Conservation (phyloP, 2,888 invertebrate genomes). For the Nomada flava region DNA sequence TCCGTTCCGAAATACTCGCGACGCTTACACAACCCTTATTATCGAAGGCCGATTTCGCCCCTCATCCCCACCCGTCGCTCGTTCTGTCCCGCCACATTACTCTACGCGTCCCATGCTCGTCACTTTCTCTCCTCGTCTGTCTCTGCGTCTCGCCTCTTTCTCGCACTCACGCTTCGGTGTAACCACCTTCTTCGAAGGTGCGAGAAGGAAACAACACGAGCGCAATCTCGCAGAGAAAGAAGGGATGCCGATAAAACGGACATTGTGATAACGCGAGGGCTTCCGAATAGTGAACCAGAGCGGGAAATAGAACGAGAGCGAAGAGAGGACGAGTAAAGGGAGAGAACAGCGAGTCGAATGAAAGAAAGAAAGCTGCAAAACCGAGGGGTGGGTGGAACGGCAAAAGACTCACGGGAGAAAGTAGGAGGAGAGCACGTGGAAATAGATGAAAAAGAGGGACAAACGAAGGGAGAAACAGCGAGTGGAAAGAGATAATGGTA, state of each 20-base stretch:
- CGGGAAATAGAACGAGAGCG: neutral
- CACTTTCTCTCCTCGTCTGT: slow-evolving; percentile 72
- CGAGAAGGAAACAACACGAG: slow-evolving; percentile 1
- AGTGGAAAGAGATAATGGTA: slow-evolving; percentile 68
- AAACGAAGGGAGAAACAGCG: slow-evolving; percentile 65
- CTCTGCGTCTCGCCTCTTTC: slow-evolving; percentile 29
- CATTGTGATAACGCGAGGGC: slow-evolving; percentile 56
- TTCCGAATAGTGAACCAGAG: slow-evolving; percentile 2
- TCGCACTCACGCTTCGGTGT: neutral
- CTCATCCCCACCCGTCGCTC: slow-evolving; percentile 13
- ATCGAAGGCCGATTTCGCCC: neutral
- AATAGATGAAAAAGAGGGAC: slow-evolving; percentile 12
- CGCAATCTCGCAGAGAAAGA: slow-evolving; percentile 6
- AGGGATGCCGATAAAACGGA: slow-evolving; percentile 66
- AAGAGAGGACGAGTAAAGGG: neutral
- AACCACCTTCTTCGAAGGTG: neutral
- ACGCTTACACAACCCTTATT: slow-evolving; percentile 10
- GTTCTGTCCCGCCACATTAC: neutral
- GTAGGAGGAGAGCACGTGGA: slow-evolving; percentile 31
- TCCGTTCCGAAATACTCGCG: no score
- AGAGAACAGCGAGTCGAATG: neutral
- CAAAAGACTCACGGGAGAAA: slow-evolving; percentile 5
- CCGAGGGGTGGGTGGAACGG: slow-evolving; percentile 70
- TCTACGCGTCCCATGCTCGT: slow-evolving; percentile 64
- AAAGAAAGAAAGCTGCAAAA: slow-evolving; percentile 10